These are phyloP conservation scores for Bacillus rossius DNA, from an alignment of 1,140 invertebrate species.

Conservation along the genomic window DNA sequence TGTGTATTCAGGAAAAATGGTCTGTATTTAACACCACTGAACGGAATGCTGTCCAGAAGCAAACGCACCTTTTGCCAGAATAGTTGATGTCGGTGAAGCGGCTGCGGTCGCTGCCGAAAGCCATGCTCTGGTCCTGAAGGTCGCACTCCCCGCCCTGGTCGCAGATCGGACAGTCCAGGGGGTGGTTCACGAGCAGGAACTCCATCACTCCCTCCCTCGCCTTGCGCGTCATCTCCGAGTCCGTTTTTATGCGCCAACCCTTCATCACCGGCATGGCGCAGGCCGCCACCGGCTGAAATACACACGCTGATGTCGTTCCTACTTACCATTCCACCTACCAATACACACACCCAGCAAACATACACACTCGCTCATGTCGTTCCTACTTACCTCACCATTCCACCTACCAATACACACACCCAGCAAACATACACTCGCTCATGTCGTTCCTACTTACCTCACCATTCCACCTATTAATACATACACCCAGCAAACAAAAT, in stretches of 20 bases:
- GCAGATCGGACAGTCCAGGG: constrained; percentile 98
- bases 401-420: too few species aligned
- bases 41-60: too few species aligned
- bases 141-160: constrained; percentile 99
- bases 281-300: constrained; percentile 90
- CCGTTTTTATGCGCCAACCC: constrained; percentile 95
- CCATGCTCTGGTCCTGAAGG: constrained; percentile 97
- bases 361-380: too few species aligned
- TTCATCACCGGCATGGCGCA: constrained; percentile 99
- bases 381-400: too few species aligned
- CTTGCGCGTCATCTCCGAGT: constrained; percentile 91
- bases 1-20: too few species aligned
- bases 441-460: too few species aligned
- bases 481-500: too few species aligned
- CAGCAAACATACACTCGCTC: too few species aligned
- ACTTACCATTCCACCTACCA: not conserved
- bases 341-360: too few species aligned
- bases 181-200: constrained; percentile 97
- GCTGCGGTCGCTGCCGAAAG: constrained; percentile 95
- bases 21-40: too few species aligned
- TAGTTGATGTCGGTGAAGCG: constrained; percentile 92
- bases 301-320: constrained; percentile 28
- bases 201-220: constrained; percentile 99
- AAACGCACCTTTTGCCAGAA: constrained; percentile 84
- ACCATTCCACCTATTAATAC: too few species aligned